A percentile compares a stretch with the other conserved stretches of the same genome.
These are phyloP conservation scores for Buathra laborator DNA, from an alignment of 2,888 invertebrate genomes.

Conservation along the genomic window DNA sequence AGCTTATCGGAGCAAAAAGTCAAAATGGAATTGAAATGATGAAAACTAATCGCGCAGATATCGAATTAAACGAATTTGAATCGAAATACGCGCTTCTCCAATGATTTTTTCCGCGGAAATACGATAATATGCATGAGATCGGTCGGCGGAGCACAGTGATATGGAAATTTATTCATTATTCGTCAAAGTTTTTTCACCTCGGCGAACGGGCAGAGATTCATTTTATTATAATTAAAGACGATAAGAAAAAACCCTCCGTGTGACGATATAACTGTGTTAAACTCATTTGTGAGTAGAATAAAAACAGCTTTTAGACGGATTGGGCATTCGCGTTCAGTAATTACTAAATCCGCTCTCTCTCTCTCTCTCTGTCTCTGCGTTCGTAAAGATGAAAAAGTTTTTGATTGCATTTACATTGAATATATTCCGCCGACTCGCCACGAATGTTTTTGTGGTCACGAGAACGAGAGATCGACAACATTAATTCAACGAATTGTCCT, in stretches of 20 bases:
- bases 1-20: background rate
- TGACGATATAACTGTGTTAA: background rate
- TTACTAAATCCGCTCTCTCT: background rate
- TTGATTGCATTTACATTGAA: background rate
- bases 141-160: background rate
- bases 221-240: conserved; percentile 8
- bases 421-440: background rate
- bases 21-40: background rate
- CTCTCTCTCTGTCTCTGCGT: background rate
- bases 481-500: background rate
- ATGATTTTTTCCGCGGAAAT: background rate
- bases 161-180: background rate
- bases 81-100: background rate
- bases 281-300: background rate
- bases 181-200: background rate
- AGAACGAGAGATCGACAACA: background rate
- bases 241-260: background rate
- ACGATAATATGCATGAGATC: background rate
- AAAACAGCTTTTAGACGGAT: background rate
- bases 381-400: background rate
- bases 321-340: background rate
- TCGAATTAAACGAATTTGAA: background rate
- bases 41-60: background rate
- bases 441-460: background rate
- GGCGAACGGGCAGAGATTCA: background rate